Base-by-base conservation (phyloP, 2,113 vertebrate genomes). In the Spheniscus mendiculus region DNA sequence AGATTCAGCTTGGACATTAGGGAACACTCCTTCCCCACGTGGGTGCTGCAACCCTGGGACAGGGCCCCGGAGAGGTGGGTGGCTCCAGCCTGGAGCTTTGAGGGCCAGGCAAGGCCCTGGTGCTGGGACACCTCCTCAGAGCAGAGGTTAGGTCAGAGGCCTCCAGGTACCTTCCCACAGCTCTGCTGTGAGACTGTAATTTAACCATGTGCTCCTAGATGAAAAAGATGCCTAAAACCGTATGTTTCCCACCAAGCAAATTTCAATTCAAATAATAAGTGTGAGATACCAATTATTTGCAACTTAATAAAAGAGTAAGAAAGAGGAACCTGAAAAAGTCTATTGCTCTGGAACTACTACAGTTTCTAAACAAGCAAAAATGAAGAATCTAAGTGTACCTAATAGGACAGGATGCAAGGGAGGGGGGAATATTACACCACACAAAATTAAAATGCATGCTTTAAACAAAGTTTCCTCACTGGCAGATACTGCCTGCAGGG, bases 361-460 rank as follows among this genome's bases (percentile, higher is more conserved):
- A 67, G 36, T 42, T 93, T 63, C 61, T 67, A 67, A 85, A 66
- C 7, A 49, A 83, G 67, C 25, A 53, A 70, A 85, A 78, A 20
- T 7, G 2, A 62, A 32, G 49, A 8, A 32, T 45, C 12, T 9
- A 53, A 49, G 21, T 15, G 11, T 7, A 50, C 5, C 23, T 26
- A 30, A 22, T 4, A 56, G 17, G 26, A 47, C 13, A 10, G 44
- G 26, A 70, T 17, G 29, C 19, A 23, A 1, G 26, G 1, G 42
- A 42, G 14, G 16, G 10, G 19, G 15, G 13, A 8, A 42, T 8
- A 22, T 47, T 30, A 16, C 29, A 69, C 4, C 26, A 56, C 2
- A 3, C 2, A 4, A 32, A 26, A 45, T 34, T 38, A 44, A n/a
- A n/a, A 72, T 11, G 29, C 1, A 0, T 17, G 18, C 40, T 49